Conservation (phyloP, 2,888 invertebrate species). For the Lithophane semibrunnea region DNA sequence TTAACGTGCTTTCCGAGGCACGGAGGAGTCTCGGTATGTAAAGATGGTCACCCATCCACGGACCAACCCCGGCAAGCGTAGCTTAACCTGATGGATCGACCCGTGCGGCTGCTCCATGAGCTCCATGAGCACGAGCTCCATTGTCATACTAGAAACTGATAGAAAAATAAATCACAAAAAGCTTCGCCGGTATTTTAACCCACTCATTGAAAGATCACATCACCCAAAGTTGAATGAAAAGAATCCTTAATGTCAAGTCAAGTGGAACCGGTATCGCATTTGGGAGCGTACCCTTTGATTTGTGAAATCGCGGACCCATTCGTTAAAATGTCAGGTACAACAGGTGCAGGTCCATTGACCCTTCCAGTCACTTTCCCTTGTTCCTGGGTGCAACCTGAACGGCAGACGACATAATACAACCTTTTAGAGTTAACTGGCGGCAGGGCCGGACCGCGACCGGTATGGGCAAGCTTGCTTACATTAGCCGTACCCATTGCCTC, state of each 20-base stretch:
- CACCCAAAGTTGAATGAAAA: slow-evolving; percentile 38
- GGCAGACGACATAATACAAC: slow-evolving; percentile 73
- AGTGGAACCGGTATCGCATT: slow-evolving; percentile 47
- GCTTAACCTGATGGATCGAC: too few species aligned
- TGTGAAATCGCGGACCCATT: slow-evolving; percentile 61
- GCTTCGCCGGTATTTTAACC: background rate
- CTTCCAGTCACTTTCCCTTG: slow-evolving; percentile 73
- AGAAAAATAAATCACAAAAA: background rate
- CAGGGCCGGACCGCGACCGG: slow-evolving; percentile 49
- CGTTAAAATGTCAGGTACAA: slow-evolving; percentile 59
- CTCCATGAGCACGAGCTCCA: too few species aligned
- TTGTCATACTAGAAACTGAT: background rate
- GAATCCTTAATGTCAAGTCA: slow-evolving; percentile 5
- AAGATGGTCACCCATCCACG: too few species aligned
- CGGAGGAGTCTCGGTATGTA: too few species aligned
- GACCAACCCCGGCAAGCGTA: too few species aligned
- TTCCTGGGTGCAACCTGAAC: slow-evolving; percentile 72
- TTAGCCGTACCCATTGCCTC: slow-evolving; percentile 49
- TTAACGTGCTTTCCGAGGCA: too few species aligned
- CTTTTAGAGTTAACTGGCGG: slow-evolving; percentile 75
- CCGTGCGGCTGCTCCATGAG: too few species aligned
- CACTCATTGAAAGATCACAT: slow-evolving; percentile 12
- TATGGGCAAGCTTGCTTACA: slow-evolving; percentile 33
- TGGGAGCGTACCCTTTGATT: slow-evolving; percentile 49
- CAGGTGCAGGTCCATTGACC: slow-evolving; percentile 70